A percentile compares a stretch with the other conserved stretches of the same genome.
These are phyloP conservation scores for Valencia hispanica DNA, from an alignment of 2,797 vertebrate genomes.

Conservation along the genomic window DNA sequence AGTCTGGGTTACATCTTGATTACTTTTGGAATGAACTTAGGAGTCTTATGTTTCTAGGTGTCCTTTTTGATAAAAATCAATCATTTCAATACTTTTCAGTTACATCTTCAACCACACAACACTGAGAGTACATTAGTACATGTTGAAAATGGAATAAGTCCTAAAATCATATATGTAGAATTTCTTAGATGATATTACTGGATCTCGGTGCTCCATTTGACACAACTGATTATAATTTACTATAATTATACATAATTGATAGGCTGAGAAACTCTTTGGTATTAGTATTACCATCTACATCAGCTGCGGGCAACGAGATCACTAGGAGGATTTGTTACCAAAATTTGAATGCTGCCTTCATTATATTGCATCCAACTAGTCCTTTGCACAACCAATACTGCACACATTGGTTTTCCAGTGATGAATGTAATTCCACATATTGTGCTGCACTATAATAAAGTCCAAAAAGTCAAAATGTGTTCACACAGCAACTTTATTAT, in stretches of 20 bases:
- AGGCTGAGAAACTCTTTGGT: neutral
- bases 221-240: neutral
- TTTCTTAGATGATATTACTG: neutral
- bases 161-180: neutral
- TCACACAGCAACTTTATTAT: too few species aligned
- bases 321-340: neutral
- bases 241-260: neutral
- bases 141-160: neutral
- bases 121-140: neutral
- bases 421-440: too few species aligned
- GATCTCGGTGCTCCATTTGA: neutral
- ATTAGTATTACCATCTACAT: neutral
- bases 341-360: neutral
- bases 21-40: neutral
- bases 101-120: neutral
- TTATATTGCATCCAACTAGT: neutral
- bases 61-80: neutral
- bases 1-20: neutral
- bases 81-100: neutral
- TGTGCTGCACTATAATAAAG: too few species aligned
- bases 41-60: neutral
- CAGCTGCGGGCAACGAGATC: neutral
- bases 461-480: too few species aligned
- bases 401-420: too few species aligned
- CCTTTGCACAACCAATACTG: too few species aligned